A percentile compares a stretch with the other conserved stretches of the same genome.
Conservation (phyloP, 2,113 vertebrate genomes). For the Catharus minimus region DNA sequence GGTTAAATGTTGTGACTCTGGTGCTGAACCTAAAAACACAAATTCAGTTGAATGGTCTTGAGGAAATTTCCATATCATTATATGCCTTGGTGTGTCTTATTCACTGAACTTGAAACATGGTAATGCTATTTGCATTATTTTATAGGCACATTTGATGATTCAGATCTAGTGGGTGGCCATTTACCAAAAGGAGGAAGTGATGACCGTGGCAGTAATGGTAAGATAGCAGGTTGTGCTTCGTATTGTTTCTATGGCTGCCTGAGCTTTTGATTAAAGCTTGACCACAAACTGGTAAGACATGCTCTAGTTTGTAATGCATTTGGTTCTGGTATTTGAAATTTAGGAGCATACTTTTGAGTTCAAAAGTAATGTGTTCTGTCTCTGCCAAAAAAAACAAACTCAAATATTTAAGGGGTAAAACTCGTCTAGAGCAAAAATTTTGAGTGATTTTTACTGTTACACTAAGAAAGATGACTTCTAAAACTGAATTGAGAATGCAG, state of each 20-base stretch:
- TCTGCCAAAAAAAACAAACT: not conserved
- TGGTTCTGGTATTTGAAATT: not conserved
- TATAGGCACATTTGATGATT: slow-evolving; percentile 17
- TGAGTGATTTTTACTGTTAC: not conserved
- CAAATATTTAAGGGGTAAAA: not conserved
- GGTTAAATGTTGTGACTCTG: not conserved
- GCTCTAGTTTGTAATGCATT: not conserved
- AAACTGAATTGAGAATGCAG: not conserved
- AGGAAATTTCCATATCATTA: not conserved
- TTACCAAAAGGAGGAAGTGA: not conserved
- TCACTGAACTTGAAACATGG: not conserved
- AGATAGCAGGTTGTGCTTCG: not conserved
- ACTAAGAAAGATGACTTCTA: not conserved
- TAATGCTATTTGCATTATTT: not conserved
- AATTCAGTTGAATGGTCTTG: not conserved
- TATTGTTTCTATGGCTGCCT: not conserved
- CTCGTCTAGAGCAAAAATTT: not conserved
- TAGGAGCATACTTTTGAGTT: not conserved
- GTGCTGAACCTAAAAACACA: not conserved
- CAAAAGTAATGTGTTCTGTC: not conserved
- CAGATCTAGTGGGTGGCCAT: not conserved
- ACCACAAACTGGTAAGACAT: not conserved
- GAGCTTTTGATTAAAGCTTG: not conserved
- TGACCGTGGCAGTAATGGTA: slow-evolving; percentile 14
- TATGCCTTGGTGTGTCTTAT: not conserved